These are phyloP conservation scores for Machimus rusticus DNA, from an alignment of 2,888 invertebrate species.

Conservation along the genomic window DNA sequence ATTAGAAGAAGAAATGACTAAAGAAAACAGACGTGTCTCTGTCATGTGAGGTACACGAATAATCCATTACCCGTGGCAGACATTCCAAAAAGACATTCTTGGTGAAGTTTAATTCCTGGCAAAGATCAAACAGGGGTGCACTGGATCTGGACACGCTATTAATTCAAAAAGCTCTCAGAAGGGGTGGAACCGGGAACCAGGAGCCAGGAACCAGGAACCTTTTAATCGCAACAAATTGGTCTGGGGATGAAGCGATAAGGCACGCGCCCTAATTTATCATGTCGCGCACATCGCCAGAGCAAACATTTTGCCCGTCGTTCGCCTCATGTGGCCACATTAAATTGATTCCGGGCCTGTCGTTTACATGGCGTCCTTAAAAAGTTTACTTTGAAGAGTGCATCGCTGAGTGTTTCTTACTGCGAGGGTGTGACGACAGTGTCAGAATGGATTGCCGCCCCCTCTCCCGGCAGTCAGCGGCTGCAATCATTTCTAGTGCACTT, in stretches of 20 bases:
- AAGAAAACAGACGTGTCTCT: not conserved
- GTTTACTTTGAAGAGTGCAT: conserved; percentile 28
- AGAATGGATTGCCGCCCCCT: not conserved
- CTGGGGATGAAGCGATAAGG: not conserved
- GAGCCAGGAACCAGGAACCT: too few relatives aligned
- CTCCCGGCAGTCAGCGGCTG: not conserved
- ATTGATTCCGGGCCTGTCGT: conserved; percentile 28
- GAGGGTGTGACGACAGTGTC: not conserved
- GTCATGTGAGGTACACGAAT: not conserved
- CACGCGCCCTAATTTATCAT: conserved; percentile 16
- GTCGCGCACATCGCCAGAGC: not conserved
- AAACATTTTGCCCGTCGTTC: not conserved
- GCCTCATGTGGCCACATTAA: conserved; percentile 1
- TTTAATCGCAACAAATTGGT: conserved; percentile 8
- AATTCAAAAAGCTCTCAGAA: not conserved
- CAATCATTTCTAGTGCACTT: conserved; percentile 33
- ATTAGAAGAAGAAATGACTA: not conserved
- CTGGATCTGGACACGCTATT: not conserved
- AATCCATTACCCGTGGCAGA: not conserved
- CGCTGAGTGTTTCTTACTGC: not conserved
- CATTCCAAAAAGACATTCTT: not conserved
- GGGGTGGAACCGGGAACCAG: not conserved
- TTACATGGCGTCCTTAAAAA: conserved; percentile 25
- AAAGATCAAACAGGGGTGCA: not conserved
- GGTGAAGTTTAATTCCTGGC: not conserved